Conservation (phyloP, 2,888 invertebrate genomes). For the Argyresthia albistria region DNA sequence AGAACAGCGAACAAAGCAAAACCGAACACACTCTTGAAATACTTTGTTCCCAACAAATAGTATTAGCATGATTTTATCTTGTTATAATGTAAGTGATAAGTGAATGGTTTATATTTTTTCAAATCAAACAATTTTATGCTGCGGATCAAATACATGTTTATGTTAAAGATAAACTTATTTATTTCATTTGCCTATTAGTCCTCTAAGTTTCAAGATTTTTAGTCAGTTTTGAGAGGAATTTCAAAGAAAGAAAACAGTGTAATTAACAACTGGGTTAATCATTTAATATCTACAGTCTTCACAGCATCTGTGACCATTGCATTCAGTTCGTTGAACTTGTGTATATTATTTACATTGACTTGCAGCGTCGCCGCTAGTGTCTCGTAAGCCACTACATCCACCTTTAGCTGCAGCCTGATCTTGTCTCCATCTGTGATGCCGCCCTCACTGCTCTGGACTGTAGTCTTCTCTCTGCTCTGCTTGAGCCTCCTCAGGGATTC, state of each 20-base stretch:
- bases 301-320: conserved; percentile 76
- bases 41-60: conserved; percentile 79
- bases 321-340: conserved; percentile 73
- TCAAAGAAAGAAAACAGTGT: neutral
- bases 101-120: conserved; percentile 73
- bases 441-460: conserved; percentile 60
- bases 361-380: conserved; percentile 71
- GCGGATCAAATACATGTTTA: conserved; percentile 71
- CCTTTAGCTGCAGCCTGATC: conserved; percentile 89
- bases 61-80: conserved; percentile 62
- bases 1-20: conserved; percentile 69
- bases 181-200: no score
- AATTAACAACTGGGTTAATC: conserved; percentile 43
- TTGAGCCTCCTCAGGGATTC: conserved; percentile 93
- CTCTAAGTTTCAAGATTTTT: no score
- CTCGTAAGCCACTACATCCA: conserved; percentile 86
- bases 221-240: no score
- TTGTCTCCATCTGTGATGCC: conserved; percentile 93
- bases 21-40: conserved; percentile 77
- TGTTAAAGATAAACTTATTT: conserved; percentile 41
- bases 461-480: conserved; percentile 79
- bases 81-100: conserved; percentile 67
- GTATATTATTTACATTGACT: conserved; percentile 68
- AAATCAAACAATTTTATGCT: conserved; percentile 70
- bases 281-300: conserved; percentile 69